A percentile compares a stretch with the other conserved stretches of the same genome.
These are phyloP conservation scores for Cataglyphis cursor DNA, from an alignment of 2,888 invertebrate species.

Conservation along the genomic window DNA sequence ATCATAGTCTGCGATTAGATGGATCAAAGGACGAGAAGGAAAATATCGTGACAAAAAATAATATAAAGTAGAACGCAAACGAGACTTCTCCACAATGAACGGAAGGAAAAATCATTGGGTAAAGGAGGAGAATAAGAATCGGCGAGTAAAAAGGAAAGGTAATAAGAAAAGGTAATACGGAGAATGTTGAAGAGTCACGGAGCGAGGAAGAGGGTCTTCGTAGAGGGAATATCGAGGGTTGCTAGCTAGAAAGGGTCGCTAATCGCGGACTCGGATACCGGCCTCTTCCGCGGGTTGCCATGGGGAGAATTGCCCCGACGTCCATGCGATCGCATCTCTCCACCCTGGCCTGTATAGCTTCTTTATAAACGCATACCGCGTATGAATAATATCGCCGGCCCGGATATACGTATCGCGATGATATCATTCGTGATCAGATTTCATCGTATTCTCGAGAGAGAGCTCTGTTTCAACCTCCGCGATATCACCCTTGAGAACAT, in stretches of 20 bases:
- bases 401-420: conserved; percentile 70
- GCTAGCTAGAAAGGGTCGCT: conserved; percentile 83
- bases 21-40: not conserved
- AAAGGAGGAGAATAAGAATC: not conserved
- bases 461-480: conserved; percentile 64
- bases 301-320: conserved; percentile 79
- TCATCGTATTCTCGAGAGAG: conserved; percentile 67
- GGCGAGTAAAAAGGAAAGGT: conserved; percentile 27
- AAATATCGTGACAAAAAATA: not conserved
- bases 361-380: conserved; percentile 68
- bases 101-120: conserved; percentile 42
- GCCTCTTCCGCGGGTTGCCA: conserved; percentile 78
- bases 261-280: conserved; percentile 80
- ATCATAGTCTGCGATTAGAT: not conserved
- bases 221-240: conserved; percentile 59
- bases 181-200: conserved; percentile 68
- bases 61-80: not conserved
- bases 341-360: conserved; percentile 65
- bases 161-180: conserved; percentile 20
- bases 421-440: conserved; percentile 77
- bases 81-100: conserved; percentile 26
- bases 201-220: conserved; percentile 59
- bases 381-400: conserved; percentile 73
- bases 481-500: conserved; percentile 68
- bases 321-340: conserved; percentile 76